Conservation (phyloP, 1,140 invertebrate genomes). For the Maconellicoccus hirsutus region DNA sequence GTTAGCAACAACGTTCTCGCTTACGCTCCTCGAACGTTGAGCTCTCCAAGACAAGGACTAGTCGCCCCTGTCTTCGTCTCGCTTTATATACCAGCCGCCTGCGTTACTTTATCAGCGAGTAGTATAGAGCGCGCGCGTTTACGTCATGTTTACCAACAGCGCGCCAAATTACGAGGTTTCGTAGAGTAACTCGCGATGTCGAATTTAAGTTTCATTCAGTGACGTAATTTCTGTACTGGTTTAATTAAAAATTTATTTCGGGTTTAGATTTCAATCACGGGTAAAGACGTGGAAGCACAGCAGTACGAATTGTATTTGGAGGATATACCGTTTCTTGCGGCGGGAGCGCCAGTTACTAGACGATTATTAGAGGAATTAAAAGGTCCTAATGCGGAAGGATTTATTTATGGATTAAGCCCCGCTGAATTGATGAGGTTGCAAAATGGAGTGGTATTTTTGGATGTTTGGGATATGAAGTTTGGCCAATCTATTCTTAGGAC, state of each 20-base stretch:
- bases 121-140: not conserved
- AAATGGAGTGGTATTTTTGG: slow-evolving; percentile 45
- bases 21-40: slow-evolving; percentile 14
- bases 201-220: no score
- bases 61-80: not conserved
- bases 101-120: slow-evolving; percentile 11
- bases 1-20: slow-evolving; percentile 16
- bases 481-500: slow-evolving; percentile 39
- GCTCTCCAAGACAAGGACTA: slow-evolving; percentile 19
- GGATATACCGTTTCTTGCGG: slow-evolving; percentile 48
- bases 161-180: no score
- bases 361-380: slow-evolving; percentile 48
- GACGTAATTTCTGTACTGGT: no score
- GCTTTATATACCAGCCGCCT: not conserved
- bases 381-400: slow-evolving; percentile 44
- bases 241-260: no score
- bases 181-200: no score
- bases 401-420: slow-evolving; percentile 43
- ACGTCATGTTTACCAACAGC: not conserved
- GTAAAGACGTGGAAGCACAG: slow-evolving; percentile 23
- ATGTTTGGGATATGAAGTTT: slow-evolving; percentile 40
- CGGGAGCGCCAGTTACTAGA: slow-evolving; percentile 48
- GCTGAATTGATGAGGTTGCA: slow-evolving; percentile 46
- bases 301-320: slow-evolving; percentile 42
- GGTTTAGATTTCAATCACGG: not conserved